phyloP scores from a whole-genome alignment of 1,140 invertebrate species.

The Nymphalis io region DNA sequence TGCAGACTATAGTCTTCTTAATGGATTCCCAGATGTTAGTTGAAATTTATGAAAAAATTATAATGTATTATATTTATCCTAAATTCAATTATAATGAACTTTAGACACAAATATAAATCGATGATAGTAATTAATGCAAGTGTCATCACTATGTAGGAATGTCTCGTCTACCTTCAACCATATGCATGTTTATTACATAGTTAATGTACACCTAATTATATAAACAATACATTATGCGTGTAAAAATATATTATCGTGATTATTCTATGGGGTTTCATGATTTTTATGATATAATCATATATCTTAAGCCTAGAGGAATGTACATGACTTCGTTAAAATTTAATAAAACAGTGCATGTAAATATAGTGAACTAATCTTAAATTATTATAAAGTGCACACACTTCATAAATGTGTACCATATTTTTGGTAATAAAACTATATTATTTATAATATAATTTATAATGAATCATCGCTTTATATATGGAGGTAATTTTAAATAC shows the following conservation, averaged over 20 bases:
- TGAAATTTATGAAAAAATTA: slow-evolving; percentile 20
- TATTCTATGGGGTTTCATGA: slow-evolving; percentile 30
- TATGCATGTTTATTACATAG: not conserved
- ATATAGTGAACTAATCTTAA: slow-evolving; percentile 57
- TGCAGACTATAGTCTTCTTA: slow-evolving; percentile 27
- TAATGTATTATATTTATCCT: not conserved
- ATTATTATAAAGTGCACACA: slow-evolving; percentile 56
- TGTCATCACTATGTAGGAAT: not conserved
- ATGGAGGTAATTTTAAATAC: not conserved
- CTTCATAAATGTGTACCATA: slow-evolving; percentile 62
- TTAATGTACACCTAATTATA: slow-evolving; percentile 4
- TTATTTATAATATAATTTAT: slow-evolving; percentile 20
- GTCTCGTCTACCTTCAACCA: not conserved
- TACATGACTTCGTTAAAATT: slow-evolving; percentile 28
- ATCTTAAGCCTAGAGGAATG: slow-evolving; percentile 59
- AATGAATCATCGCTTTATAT: slow-evolving; percentile 19
- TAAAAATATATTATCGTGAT: slow-evolving; percentile 18
- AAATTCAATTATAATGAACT: not conserved
- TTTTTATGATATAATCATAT: slow-evolving; percentile 25
- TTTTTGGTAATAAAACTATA: slow-evolving; percentile 57
- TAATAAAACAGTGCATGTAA: slow-evolving; percentile 45
- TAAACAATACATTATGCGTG: slow-evolving; percentile 12
- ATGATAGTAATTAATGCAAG: not conserved
- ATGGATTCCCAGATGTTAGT: slow-evolving; percentile 33
- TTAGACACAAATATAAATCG: not conserved